Base-by-base conservation (phyloP, 2,888 invertebrate genomes). In the Noctua pronuba region DNA sequence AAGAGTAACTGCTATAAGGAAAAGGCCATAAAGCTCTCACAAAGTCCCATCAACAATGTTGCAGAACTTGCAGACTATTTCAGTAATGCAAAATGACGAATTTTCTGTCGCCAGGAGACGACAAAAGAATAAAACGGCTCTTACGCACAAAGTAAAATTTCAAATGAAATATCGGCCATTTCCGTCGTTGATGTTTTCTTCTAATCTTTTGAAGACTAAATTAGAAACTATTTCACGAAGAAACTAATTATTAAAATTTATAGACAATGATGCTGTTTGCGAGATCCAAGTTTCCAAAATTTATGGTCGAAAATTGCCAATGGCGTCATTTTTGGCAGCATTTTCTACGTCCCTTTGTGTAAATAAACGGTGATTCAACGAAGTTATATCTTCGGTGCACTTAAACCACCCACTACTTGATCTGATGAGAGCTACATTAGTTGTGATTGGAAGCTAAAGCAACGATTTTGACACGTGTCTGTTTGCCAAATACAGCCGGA, bases 41-140 rank as follows among this genome's bases (percentile, higher is more conserved):
- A 85, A 71, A 80, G 80, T 80, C 70, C 55, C 68, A 65, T 28
- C 73, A 73, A 90, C 90, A 92, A 84, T 88, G 89, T 91, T 89
- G 87, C 81, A 77, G 75, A 78, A 77, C 85, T 90, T 88, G 80
- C 77, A 75, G 75, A 79, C 83, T 87, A 89, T 90, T 88, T 88
- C 44, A 82, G 86, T 81, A 74, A 84, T 79, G 76, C 66, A 85
- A 84, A 83, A 89, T 85, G 79, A 86, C 75, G 62, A 84, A 88
- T 84, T 84, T 84, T 79, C 76, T 77, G 73, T 72, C 76, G 74
- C 74, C 41, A 79, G 65, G 72, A 80, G 66, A 79, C 80, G 73
- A 80, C 86, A 83, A 82, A 86, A 84, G 77, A 83, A 82, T 77
- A 78, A 75, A 80, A 82, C 79, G 24, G 46, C 65, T 77, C 44